Evolutionary conservation across 2,113 vertebrate genomes (phyloP).

Genomic region (Etheostoma cragini): DNA sequence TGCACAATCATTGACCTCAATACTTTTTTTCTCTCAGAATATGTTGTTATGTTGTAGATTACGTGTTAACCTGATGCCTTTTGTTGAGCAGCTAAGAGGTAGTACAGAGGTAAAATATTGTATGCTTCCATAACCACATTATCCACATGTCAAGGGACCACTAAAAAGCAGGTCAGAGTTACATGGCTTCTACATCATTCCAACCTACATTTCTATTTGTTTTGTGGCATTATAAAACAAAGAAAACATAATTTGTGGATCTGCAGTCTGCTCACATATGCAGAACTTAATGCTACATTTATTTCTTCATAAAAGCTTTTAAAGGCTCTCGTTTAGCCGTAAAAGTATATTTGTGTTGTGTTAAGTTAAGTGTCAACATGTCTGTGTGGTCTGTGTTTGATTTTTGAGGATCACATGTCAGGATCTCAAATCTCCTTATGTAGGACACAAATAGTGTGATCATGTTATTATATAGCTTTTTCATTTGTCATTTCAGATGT

Average conservation of each 20-base stretch:
- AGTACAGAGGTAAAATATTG: neutral
- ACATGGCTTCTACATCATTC: no score
- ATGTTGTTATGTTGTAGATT: neutral
- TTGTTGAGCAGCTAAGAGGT: neutral
- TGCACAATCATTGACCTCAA: constrained; percentile 5
- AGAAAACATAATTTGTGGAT: neutral
- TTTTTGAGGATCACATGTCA: constrained; percentile 5
- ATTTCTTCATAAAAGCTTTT: neutral
- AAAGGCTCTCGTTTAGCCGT: constrained; percentile 10
- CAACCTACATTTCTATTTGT: neutral
- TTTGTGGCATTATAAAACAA: neutral
- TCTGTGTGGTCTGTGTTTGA: constrained; percentile 5
- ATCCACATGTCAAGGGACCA: neutral
- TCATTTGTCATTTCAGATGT: constrained; percentile 70
- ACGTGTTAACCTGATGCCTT: neutral
- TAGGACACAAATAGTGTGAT: neutral
- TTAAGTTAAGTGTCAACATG: neutral
- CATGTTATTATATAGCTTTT: neutral
- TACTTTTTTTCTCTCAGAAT: neutral
- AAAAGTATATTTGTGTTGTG: neutral
- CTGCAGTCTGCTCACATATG: neutral
- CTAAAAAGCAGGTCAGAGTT: neutral
- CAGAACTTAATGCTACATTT: neutral
- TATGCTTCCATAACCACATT: neutral
- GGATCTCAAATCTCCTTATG: neutral